Evolutionary conservation across 2,888 invertebrate genomes (phyloP).

Genomic region (Steromphala cineraria): DNA sequence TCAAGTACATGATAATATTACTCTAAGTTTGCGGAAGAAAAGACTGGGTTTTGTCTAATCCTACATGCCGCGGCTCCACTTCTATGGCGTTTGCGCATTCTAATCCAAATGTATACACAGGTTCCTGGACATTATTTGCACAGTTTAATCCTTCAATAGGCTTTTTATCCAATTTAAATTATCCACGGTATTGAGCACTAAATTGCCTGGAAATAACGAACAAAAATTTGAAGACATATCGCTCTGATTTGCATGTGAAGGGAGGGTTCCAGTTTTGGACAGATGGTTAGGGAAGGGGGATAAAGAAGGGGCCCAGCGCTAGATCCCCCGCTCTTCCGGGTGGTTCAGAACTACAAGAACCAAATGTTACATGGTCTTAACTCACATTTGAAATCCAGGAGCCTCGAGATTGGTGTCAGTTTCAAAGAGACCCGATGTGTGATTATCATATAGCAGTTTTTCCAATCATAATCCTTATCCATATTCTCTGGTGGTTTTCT

Average conservation of each 20-base stretch:
- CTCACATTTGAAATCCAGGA: too few relatives aligned
- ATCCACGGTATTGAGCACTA: conserved; percentile 27
- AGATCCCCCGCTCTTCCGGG: background rate
- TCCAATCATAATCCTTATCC: too few relatives aligned
- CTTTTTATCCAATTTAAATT: conserved; percentile 30
- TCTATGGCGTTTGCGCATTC: background rate
- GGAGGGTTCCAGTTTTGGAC: background rate
- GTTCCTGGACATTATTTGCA: background rate
- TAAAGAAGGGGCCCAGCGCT: background rate
- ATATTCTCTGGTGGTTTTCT: too few relatives aligned
- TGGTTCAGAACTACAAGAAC: background rate
- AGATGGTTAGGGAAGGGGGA: conserved; percentile 14
- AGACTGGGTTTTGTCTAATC: background rate
- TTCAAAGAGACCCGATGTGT: too few relatives aligned
- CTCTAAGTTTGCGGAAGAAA: background rate
- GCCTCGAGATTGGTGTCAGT: too few relatives aligned
- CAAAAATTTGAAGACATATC: conserved; percentile 22
- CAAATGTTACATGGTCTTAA: background rate
- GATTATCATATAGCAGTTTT: too few relatives aligned
- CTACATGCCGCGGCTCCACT: background rate
- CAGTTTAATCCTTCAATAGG: conserved; percentile 19
- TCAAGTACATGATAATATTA: background rate
- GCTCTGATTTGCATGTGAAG: conserved; percentile 25
- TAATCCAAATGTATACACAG: background rate
- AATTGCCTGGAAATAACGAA: conserved; percentile 28